A percentile compares a stretch with the other conserved stretches of the same genome.
These are phyloP conservation scores for Halcyon malimbica DNA, from an alignment of 2,113 vertebrate species.

Conservation along the genomic window DNA sequence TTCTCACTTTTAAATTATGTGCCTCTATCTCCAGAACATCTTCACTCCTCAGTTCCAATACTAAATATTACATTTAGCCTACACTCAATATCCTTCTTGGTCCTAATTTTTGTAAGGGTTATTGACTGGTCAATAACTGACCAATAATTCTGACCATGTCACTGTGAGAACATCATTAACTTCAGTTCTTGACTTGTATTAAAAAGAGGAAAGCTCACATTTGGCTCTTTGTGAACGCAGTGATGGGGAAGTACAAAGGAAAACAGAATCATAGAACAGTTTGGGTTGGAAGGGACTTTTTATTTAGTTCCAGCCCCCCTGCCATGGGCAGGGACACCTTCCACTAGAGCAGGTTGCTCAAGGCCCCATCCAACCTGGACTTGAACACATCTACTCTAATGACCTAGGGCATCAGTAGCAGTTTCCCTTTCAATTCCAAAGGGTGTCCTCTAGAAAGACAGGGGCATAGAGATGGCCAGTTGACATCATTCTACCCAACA, in stretches of 20 bases:
- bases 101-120: neutral
- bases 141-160: neutral
- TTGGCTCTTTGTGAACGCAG: rapidly evolving
- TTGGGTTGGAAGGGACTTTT: too few species aligned
- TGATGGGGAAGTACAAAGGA: neutral
- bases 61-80: neutral
- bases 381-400: neutral
- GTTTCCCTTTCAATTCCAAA: neutral
- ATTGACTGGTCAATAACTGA: neutral
- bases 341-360: too few species aligned
- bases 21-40: neutral
- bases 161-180: neutral
- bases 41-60: neutral
- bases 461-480: rapidly evolving
- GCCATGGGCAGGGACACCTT: too few species aligned
- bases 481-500: neutral
- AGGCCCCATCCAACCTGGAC: too few species aligned
- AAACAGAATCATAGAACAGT: too few species aligned
- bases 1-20: neutral
- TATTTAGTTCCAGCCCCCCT: too few species aligned
- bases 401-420: neutral
- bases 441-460: neutral
- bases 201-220: neutral
- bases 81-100: neutral
- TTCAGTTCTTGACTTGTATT: neutral